These are phyloP conservation scores for Meiosimyza decipiens DNA, from an alignment of 2,888 invertebrate genomes.

Conservation along the genomic window DNA sequence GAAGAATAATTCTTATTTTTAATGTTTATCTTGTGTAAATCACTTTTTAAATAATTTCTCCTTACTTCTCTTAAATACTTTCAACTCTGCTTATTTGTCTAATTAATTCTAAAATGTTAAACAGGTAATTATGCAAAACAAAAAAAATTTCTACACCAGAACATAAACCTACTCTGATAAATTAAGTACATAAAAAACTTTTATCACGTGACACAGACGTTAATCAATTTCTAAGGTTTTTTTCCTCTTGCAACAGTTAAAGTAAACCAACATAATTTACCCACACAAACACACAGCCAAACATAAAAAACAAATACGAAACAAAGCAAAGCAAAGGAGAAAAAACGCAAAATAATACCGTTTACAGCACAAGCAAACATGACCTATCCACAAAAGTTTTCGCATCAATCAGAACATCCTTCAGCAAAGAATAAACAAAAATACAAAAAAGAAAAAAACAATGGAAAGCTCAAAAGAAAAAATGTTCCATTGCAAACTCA, in stretches of 20 bases:
- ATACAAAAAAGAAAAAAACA: background rate
- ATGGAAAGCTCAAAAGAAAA: background rate
- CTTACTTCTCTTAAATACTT: too few species aligned
- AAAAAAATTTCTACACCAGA: too few species aligned
- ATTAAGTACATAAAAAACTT: background rate
- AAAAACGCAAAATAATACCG: background rate
- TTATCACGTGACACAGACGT: background rate
- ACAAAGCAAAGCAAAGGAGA: background rate
- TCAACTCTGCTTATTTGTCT: too few species aligned
- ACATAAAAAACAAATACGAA: background rate
- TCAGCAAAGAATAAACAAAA: slow-evolving; percentile 24
- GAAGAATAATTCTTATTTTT: too few species aligned
- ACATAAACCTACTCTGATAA: background rate
- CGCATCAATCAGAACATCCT: slow-evolving; percentile 35
- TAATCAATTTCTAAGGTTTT: background rate
- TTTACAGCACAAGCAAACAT: slow-evolving; percentile 24
- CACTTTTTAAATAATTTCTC: too few species aligned
- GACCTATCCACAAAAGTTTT: slow-evolving; percentile 32
- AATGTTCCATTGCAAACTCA: slow-evolving; percentile 25
- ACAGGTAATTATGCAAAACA: too few species aligned
- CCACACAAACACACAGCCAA: background rate
- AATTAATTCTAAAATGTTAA: too few species aligned
- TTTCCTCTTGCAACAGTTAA: background rate
- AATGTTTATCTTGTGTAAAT: too few species aligned
- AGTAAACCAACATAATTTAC: slow-evolving; percentile 3